A percentile compares a stretch with the other conserved stretches of the same genome.
Evolutionary conservation across 2,113 vertebrate genomes (phyloP).

Genomic region (Scalopus aquaticus): DNA sequence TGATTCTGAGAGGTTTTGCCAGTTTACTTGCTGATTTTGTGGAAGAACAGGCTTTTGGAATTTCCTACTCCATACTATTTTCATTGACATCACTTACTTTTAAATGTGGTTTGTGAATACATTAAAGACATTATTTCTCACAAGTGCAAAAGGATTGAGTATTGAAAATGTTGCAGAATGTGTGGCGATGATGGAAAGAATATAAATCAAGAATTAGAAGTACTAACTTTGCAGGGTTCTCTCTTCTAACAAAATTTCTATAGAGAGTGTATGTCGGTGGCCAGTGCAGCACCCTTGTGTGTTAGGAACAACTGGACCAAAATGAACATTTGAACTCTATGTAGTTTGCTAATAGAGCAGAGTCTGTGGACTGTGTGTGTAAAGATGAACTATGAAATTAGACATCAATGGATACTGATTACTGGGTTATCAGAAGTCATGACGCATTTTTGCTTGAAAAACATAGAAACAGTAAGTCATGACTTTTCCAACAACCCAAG

Average conservation of each 20-base stretch:
- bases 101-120: not conserved
- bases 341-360: not conserved
- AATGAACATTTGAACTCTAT: not conserved
- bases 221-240: not conserved
- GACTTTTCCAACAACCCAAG: too few species aligned
- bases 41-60: not conserved
- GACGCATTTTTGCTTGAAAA: too few species aligned
- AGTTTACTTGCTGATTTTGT: slow-evolving; percentile 15
- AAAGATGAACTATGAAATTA: slow-evolving; percentile 6
- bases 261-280: not conserved
- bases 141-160: not conserved
- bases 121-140: not conserved
- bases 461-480: too few species aligned
- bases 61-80: not conserved
- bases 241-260: not conserved
- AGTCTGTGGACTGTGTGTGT: not conserved
- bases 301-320: not conserved
- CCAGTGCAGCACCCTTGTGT: not conserved
- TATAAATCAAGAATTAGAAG: not conserved
- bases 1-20: not conserved
- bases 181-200: not conserved
- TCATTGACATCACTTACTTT: not conserved
- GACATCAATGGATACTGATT: not conserved
- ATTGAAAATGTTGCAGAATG: not conserved
- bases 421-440: too few species aligned